Evolutionary conservation across 2,113 vertebrate species (phyloP).

Genomic region (Caretta caretta): DNA sequence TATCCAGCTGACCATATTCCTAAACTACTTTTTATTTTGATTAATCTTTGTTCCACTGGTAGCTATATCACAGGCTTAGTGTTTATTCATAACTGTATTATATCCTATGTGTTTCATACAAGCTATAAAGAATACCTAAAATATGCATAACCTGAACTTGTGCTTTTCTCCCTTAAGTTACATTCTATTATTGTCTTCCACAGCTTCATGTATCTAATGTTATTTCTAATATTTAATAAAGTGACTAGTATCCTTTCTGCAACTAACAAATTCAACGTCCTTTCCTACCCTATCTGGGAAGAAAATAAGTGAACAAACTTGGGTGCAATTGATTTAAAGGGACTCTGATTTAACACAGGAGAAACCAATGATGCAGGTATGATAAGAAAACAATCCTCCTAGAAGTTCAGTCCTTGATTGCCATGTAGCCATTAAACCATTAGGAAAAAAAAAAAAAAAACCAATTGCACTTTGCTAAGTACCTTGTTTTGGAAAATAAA

Average conservation of each 20-base stretch:
- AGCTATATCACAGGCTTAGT: rapidly evolving
- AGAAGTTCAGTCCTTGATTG: background rate
- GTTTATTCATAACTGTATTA: background rate
- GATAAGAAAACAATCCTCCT: background rate
- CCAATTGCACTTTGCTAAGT: background rate
- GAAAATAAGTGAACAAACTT: background rate
- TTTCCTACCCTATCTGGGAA: background rate
- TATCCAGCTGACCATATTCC: background rate
- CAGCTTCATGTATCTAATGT: background rate
- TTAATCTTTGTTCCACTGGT: background rate
- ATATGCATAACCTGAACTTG: background rate
- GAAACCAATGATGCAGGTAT: background rate
- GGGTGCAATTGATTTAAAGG: rapidly evolving
- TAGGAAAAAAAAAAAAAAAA: background rate
- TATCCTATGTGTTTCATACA: background rate
- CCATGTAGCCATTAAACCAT: background rate
- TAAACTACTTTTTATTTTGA: background rate
- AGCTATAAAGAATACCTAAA: background rate
- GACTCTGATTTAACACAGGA: background rate
- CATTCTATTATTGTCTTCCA: background rate
- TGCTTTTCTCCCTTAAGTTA: background rate
- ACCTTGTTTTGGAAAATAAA: background rate
- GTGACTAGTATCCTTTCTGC: background rate
- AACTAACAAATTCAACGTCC: background rate
- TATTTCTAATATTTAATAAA: background rate